Evolutionary conservation across 2,888 invertebrate genomes (phyloP).

Genomic region (Biston betularia): DNA sequence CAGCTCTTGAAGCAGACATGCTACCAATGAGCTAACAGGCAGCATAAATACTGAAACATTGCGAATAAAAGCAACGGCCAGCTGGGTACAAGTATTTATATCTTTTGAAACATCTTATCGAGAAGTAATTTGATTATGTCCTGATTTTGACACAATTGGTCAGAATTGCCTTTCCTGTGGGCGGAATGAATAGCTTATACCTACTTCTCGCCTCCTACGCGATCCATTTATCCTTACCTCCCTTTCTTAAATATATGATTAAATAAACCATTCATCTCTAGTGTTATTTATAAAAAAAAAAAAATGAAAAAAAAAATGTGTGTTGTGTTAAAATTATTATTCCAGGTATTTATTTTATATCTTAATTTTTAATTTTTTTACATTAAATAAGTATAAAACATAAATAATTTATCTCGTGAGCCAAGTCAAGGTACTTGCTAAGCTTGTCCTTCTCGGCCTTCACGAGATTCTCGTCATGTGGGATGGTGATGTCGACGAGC

Average conservation of each 20-base stretch:
- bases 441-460: too few species aligned
- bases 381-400: too few species aligned
- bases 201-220: constrained; percentile 11
- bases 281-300: neutral
- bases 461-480: too few species aligned
- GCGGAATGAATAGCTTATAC: constrained; percentile 13
- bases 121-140: constrained; percentile 2
- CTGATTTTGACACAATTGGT: constrained; percentile 10
- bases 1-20: too few species aligned
- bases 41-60: neutral
- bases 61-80: neutral
- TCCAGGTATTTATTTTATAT: too few species aligned
- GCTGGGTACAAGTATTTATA: neutral
- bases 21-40: too few species aligned
- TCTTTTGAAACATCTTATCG: constrained; percentile 4
- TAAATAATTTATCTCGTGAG: too few species aligned
- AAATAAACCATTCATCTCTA: neutral
- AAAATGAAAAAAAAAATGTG: too few species aligned
- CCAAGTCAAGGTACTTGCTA: too few species aligned
- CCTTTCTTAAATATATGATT: neutral
- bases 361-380: too few species aligned
- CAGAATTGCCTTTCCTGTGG: constrained; percentile 9
- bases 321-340: too few species aligned
- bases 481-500: too few species aligned
- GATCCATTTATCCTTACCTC: neutral